These are phyloP conservation scores for Umimayanthus chanpuru DNA, from an alignment of 92 coral and sea anemone species.

Conservation along the genomic window DNA sequence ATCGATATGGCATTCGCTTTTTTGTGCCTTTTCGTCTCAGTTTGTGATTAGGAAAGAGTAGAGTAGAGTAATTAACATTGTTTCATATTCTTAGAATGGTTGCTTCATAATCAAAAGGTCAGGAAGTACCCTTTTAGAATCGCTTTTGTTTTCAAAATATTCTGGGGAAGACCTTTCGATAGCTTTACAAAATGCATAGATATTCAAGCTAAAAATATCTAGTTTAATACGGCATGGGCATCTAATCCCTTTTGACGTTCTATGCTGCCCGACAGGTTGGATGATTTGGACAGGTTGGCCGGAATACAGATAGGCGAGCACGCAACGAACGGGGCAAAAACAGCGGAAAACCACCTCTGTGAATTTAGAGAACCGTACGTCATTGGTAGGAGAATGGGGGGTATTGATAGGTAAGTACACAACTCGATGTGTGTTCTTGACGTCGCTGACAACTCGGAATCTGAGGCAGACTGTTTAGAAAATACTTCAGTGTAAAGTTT, in stretches of 20 bases:
- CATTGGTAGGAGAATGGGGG: neutral
- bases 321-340: neutral
- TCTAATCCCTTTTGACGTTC: neutral
- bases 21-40: neutral
- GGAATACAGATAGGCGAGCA: neutral
- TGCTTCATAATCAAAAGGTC: neutral
- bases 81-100: too few relatives aligned
- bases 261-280: constrained; percentile 4
- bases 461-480: neutral
- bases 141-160: neutral
- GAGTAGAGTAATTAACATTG: too few relatives aligned
- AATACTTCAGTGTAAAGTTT: neutral
- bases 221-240: too few relatives aligned
- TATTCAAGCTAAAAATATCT: neutral
- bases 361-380: constrained; percentile 35
- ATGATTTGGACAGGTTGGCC: constrained; percentile 27
- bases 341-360: constrained; percentile 16
- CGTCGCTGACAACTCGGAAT: neutral
- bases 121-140: neutral
- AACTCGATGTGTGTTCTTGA: neutral
- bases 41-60: too few relatives aligned
- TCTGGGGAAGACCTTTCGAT: neutral
- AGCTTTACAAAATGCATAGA: neutral
- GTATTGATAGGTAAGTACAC: neutral
- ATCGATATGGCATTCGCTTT: too few relatives aligned